phyloP scores from a whole-genome alignment of 1,140 invertebrate genomes.

The Ruditapes philippinarum region DNA sequence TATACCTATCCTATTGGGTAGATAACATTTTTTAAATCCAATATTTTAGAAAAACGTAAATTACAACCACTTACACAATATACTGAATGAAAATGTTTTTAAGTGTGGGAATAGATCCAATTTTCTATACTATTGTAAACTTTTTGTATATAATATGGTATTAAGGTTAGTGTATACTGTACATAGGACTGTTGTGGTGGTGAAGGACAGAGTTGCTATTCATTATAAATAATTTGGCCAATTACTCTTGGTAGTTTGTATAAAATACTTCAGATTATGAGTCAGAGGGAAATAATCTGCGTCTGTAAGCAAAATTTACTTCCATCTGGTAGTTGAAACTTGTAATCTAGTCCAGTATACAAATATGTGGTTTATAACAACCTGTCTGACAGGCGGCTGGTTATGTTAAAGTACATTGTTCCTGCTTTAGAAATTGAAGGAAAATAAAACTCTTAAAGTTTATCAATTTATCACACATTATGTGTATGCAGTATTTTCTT shows the following conservation, averaged over 20 bases:
- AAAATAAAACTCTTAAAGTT: too few species aligned
- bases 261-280: slow-evolving; percentile 21
- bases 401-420: too few species aligned
- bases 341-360: not conserved
- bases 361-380: too few species aligned
- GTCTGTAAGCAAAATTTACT: not conserved
- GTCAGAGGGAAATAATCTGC: slow-evolving; percentile 13
- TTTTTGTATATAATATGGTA: not conserved
- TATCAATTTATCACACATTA: too few species aligned
- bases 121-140: not conserved
- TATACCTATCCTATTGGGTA: not conserved
- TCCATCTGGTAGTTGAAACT: not conserved
- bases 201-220: not conserved
- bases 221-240: slow-evolving; percentile 3
- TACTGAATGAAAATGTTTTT: too few species aligned
- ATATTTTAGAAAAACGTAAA: too few species aligned
- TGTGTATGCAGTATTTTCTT: too few species aligned
- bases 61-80: too few species aligned
- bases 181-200: not conserved
- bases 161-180: not conserved
- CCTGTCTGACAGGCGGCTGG: too few species aligned
- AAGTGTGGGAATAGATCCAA: too few species aligned
- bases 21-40: not conserved
- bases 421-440: too few species aligned
- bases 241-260: slow-evolving; percentile 4